Conservation (phyloP, 1,140 invertebrate genomes). For the Heliconius himera region DNA sequence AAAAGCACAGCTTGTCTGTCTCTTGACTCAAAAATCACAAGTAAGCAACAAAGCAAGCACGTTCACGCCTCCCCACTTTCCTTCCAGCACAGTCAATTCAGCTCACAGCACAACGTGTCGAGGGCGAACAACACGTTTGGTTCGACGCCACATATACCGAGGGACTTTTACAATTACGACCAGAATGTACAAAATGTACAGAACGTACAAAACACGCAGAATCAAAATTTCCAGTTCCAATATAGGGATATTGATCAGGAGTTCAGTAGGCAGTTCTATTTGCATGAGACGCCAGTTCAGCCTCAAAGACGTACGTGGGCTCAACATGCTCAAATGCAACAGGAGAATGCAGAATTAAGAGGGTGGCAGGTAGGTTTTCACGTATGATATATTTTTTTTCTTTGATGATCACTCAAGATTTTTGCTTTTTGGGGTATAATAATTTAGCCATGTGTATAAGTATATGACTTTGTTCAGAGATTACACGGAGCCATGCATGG, state of each 20-base stretch:
- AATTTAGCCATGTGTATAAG: no score
- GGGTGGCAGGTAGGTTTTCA: slow-evolving; percentile 73
- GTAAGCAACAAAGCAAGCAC: slow-evolving; percentile 20
- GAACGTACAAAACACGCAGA: slow-evolving; percentile 24
- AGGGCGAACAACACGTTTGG: slow-evolving; percentile 75
- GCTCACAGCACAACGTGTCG: slow-evolving; percentile 83
- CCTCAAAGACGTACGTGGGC: slow-evolving; percentile 88
- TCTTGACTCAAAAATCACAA: background rate
- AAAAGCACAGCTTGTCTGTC: slow-evolving; percentile 9
- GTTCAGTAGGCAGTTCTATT: slow-evolving; percentile 84
- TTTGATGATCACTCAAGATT: background rate
- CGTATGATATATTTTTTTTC: background rate
- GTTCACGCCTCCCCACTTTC: slow-evolving; percentile 34
- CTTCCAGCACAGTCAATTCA: slow-evolving; percentile 82
- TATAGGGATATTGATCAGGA: slow-evolving; percentile 77
- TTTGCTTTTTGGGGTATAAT: slow-evolving; percentile 6
- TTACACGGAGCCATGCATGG: no score
- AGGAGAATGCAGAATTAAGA: slow-evolving; percentile 69
- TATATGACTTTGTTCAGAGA: no score
- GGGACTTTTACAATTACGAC: slow-evolving; percentile 56
- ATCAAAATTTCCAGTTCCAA: slow-evolving; percentile 49
- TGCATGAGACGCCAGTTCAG: slow-evolving; percentile 85
- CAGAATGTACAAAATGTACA: slow-evolving; percentile 41
- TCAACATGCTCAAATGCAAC: slow-evolving; percentile 83
- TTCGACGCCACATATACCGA: slow-evolving; percentile 83